These are phyloP conservation scores for Clunio marinus DNA, from an alignment of 2,888 invertebrate species.

Conservation along the genomic window DNA sequence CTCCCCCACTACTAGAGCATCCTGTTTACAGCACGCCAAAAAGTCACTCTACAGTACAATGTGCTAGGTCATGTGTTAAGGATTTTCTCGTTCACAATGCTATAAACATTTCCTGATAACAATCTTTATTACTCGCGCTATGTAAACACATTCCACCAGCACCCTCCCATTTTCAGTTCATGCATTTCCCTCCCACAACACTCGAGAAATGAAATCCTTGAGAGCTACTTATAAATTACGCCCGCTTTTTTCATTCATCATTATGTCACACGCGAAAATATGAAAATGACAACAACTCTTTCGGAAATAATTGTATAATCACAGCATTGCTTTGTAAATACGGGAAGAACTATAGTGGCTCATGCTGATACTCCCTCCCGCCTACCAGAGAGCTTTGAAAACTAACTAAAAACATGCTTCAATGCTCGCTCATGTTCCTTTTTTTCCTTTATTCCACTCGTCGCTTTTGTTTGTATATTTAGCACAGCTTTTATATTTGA, in stretches of 20 bases:
- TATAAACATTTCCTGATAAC: constrained; percentile 15
- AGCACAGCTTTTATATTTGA: neutral
- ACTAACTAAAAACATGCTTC: constrained; percentile 4
- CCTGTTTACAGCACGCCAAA: constrained; percentile 6
- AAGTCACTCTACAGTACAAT: neutral
- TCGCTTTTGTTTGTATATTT: neutral
- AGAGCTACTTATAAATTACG: neutral
- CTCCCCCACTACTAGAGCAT: neutral
- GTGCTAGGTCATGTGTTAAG: constrained; percentile 14
- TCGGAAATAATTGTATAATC: constrained; percentile 25
- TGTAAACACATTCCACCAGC: constrained; percentile 8
- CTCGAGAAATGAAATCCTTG: constrained; percentile 3
- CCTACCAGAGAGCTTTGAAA: too few relatives aligned
- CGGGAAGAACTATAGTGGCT: neutral
- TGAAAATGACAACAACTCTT: constrained; percentile 22
- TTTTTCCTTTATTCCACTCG: neutral
- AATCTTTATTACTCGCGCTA: constrained; percentile 20
- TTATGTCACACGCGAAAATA: constrained; percentile 25
- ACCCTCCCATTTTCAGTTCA: neutral
- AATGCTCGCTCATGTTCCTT: neutral
- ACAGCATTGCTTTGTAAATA: constrained; percentile 9
- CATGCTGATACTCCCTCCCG: neutral
- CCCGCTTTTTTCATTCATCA: constrained; percentile 9
- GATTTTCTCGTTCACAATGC: constrained; percentile 4
- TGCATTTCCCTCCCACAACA: neutral